phyloP scores from a whole-genome alignment of 2,113 vertebrate genomes.

The Sialia sialis region DNA sequence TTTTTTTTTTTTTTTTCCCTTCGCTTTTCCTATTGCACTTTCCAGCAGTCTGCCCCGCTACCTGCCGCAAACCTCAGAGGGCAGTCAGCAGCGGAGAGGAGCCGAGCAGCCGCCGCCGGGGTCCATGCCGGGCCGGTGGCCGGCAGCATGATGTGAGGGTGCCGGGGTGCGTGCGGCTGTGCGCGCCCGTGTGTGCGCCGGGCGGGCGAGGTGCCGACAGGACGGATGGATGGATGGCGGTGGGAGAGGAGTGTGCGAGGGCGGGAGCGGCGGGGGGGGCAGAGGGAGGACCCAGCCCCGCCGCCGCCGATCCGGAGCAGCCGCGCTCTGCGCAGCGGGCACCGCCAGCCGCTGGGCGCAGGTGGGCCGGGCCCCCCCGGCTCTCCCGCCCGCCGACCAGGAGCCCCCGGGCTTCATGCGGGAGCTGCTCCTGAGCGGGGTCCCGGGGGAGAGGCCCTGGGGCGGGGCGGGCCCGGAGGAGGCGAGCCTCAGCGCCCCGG shows the following conservation, averaged over 20 bases:
- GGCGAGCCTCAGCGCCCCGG: not conserved
- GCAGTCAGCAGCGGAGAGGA: conserved; percentile 15
- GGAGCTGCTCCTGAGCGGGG: not conserved
- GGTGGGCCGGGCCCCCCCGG: not conserved
- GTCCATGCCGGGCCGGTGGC: conserved; percentile 14
- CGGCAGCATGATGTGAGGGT: conserved; percentile 61
- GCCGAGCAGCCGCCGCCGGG: conserved; percentile 26
- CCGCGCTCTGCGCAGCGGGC: not conserved
- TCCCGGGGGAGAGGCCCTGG: not conserved
- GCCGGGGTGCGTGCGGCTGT: conserved; percentile 17
- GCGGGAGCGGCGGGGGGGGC: conserved; percentile 32
- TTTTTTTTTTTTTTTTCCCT: not conserved
- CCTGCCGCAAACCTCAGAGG: conserved; percentile 51
- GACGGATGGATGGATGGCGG: conserved; percentile 43
- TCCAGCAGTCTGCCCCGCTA: not conserved
- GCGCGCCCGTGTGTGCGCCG: conserved; percentile 17
- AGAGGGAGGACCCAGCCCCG: conserved; percentile 34
- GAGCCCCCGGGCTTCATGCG: not conserved
- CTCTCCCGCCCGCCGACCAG: not conserved
- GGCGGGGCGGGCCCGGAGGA: not conserved
- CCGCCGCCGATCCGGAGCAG: not conserved
- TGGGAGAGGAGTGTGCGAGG: conserved; percentile 53
- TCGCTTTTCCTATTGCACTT: conserved; percentile 8
- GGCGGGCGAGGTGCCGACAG: conserved; percentile 55
- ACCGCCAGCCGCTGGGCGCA: conserved; percentile 27